These are phyloP conservation scores for Sorex fumeus DNA, from an alignment of 2,113 vertebrate species.

Conservation along the genomic window DNA sequence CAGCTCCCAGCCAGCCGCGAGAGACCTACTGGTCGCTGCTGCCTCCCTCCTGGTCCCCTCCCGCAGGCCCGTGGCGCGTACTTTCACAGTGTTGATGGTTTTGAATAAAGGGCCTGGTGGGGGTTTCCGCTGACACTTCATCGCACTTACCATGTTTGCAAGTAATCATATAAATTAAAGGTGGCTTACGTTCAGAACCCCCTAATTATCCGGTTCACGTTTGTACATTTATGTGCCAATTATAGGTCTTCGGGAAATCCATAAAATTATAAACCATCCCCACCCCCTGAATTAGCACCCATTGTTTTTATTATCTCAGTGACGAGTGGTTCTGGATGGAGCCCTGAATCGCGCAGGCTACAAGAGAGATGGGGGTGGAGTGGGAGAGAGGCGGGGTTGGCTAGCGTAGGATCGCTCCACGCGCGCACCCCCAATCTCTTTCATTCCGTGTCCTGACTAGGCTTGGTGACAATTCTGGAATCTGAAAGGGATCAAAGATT, in stretches of 20 bases:
- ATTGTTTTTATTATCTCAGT: slow-evolving; percentile 78
- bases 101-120: slow-evolving; percentile 69
- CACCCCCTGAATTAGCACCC: slow-evolving; percentile 80
- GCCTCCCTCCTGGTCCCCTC: neutral
- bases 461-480: slow-evolving; percentile 62
- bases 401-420: neutral
- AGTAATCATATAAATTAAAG: slow-evolving; percentile 81
- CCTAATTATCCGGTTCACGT: slow-evolving; percentile 80
- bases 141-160: slow-evolving; percentile 72
- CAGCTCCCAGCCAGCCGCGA: neutral
- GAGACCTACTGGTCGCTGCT: neutral
- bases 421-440: neutral
- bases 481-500: slow-evolving; percentile 78
- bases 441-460: neutral
- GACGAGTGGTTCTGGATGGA: slow-evolving; percentile 52
- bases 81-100: slow-evolving; percentile 69
- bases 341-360: neutral
- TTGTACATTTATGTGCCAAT: slow-evolving; percentile 79
- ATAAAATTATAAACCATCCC: slow-evolving; percentile 74
- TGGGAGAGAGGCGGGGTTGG: neutral
- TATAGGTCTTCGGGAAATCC: slow-evolving; percentile 76
- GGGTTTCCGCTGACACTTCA: slow-evolving; percentile 71
- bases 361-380: neutral
- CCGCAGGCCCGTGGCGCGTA: slow-evolving; percentile 22
- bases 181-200: slow-evolving; percentile 63